These are phyloP conservation scores for pig (Sus scrofa) DNA, from an alignment of 2,113 vertebrate species.

Conservation along the genomic window DNA sequence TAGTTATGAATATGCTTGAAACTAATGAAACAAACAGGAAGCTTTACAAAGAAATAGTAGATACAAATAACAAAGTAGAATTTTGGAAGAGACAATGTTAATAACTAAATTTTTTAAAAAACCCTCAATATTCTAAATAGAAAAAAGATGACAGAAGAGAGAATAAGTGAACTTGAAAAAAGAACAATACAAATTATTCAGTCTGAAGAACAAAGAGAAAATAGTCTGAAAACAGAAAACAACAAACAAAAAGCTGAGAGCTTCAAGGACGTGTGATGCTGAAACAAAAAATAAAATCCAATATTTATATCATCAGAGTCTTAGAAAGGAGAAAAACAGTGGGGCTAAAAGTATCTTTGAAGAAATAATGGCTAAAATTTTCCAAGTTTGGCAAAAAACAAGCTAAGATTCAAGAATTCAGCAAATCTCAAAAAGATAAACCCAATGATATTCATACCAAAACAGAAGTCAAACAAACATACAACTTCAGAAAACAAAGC, in stretches of 20 bases:
- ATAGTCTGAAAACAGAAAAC: neutral
- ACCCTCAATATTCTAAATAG: neutral
- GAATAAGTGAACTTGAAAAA: conserved; percentile 8
- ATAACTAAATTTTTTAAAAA: neutral
- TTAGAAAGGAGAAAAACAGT: neutral
- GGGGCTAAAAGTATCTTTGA: neutral
- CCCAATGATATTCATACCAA: neutral
- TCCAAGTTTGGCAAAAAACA: neutral
- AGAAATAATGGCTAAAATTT: neutral
- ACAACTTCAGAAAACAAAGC: neutral
- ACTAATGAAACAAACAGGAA: neutral
- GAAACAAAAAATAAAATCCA: neutral
- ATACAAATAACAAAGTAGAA: neutral
- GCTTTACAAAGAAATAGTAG: neutral
- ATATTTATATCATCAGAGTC: neutral
- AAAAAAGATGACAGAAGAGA: neutral
- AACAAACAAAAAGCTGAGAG: neutral
- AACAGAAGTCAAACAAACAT: neutral
- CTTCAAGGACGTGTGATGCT: neutral
- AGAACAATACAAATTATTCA: neutral
- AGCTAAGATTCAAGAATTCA: neutral
- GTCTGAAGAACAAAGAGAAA: neutral
- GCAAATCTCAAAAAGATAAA: neutral
- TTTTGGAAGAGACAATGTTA: neutral
- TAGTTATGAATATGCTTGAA: neutral